These are phyloP conservation scores for Whitmania pigra DNA, from an alignment of 1,140 invertebrate genomes.

Conservation along the genomic window DNA sequence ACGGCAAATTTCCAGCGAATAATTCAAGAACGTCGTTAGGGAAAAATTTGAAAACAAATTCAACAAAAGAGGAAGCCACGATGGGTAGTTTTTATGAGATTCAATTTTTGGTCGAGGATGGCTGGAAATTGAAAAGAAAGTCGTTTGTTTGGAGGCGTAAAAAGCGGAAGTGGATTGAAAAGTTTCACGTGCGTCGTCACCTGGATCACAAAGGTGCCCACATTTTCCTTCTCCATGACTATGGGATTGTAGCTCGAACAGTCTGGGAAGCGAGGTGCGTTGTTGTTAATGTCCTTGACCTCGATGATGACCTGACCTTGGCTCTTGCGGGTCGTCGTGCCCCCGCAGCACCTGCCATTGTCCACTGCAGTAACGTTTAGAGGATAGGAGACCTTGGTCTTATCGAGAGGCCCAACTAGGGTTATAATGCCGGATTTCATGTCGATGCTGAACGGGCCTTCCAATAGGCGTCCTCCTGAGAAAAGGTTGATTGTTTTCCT, in stretches of 20 bases:
- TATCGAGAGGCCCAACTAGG: constrained; percentile 66
- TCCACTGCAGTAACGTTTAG: constrained; percentile 84
- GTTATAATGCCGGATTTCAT: constrained; percentile 60
- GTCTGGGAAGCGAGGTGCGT: constrained; percentile 83
- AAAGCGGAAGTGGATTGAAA: constrained; percentile 70
- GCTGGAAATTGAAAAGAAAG: constrained; percentile 41
- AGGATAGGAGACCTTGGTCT: constrained; percentile 68
- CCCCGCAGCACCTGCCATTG: constrained; percentile 78
- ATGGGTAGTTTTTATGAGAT: constrained; percentile 9
- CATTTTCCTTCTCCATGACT: constrained; percentile 25
- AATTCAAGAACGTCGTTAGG: too few relatives aligned
- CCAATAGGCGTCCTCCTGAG: constrained; percentile 14
- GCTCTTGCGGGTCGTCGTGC: constrained; percentile 69
- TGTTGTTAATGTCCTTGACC: constrained; percentile 89
- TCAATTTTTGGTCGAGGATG: constrained; percentile 14
- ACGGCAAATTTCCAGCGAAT: too few relatives aligned
- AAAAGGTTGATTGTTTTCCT: too few relatives aligned
- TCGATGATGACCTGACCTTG: constrained; percentile 91
- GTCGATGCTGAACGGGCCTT: constrained; percentile 23
- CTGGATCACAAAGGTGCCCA: constrained; percentile 25
- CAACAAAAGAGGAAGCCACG: neutral
- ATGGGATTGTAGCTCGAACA: constrained; percentile 59
- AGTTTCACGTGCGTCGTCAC: constrained; percentile 16
- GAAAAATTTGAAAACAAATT: neutral
- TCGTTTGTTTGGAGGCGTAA: constrained; percentile 77